These are phyloP conservation scores for Epinephelus coioides DNA, from an alignment of 2,797 vertebrate species.

Conservation along the genomic window DNA sequence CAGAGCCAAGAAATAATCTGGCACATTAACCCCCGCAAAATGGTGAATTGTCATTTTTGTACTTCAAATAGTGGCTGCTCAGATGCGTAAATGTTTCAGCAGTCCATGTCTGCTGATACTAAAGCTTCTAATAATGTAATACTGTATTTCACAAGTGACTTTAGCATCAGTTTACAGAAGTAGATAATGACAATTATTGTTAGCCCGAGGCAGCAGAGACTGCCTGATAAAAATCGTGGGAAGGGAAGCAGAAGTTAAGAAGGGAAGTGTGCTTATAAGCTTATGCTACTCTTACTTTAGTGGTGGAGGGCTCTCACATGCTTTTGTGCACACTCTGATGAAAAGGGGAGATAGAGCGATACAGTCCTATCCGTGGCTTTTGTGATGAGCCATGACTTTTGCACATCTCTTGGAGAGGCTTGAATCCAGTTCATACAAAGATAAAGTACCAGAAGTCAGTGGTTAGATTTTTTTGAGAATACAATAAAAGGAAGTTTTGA, in stretches of 20 bases:
- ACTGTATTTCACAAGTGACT: constrained; percentile 25
- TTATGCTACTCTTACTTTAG: constrained; percentile 11
- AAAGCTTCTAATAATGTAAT: not conserved
- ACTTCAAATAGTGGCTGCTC: not conserved
- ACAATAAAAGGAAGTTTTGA: constrained; percentile 17
- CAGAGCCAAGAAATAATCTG: not conserved
- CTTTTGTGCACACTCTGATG: constrained; percentile 16
- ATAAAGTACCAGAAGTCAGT: constrained; percentile 10
- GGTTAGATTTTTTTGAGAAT: constrained; percentile 14
- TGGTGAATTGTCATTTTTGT: not conserved
- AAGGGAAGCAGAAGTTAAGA: constrained; percentile 57
- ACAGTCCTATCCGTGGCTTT: not conserved
- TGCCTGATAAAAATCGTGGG: constrained; percentile 31
- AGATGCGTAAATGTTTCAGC: not conserved
- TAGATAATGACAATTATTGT: constrained; percentile 34
- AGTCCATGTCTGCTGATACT: too few species aligned
- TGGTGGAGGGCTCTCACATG: not conserved
- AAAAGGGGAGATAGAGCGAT: not conserved
- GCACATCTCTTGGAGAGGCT: not conserved
- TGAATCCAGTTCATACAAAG: not conserved
- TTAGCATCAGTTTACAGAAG: constrained; percentile 50
- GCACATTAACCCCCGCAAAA: not conserved
- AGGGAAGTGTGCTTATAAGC: constrained; percentile 37
- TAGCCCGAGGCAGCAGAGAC: constrained; percentile 19
- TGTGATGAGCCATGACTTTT: constrained; percentile 14